Base-by-base conservation (phyloP, 2,888 invertebrate genomes). In the Eupithecia exiguata region DNA sequence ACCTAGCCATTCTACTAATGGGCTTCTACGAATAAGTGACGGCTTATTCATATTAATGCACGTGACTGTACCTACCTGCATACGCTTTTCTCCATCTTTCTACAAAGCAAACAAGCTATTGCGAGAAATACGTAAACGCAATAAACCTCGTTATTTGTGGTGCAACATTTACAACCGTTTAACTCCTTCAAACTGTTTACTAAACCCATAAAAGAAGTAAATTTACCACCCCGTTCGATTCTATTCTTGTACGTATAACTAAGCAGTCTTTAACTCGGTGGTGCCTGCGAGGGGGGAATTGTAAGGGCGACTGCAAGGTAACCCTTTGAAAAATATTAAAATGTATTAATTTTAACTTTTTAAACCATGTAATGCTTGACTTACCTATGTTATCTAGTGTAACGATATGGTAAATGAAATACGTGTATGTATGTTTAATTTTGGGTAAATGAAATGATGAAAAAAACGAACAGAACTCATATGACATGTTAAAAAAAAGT, bases 181-280 rank as follows among this genome's bases (percentile, higher is more conserved):
- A 91, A 89, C 89, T 90, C 91, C 88, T 91, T 89, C 85, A 82
- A 85, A 84, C 86, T 82, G 85, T 92, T 92, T 89, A 92, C 86
- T 84, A 81, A 82, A 68, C 80, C 84, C 86, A 86, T 92, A 89
- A 92, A 92, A 87, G 86, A 84, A 83, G 87, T 88, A 85, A 88
- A 89, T 89, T 87, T 87, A 88, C 87, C 84, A 84, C 83, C 83
- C 82, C 80, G 84, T 84, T 82, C 84, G 87, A 87, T 85, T 88
- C 90, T 91, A 92, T 91, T 92, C 83, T 82, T 77, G 69, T 62
- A 62, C 40, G n/a, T 67, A 84, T 74, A 75, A 70, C 69, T 63
- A 72, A 74, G 71, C 69, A 70, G 49, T 65, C 6, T 72, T 62
- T 21, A 53, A 53, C 25, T 1, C 58, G 21, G 30, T 12, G 10